phyloP scores from a whole-genome alignment of 2,888 invertebrate species.

The Chromoteleia sp. region DNA sequence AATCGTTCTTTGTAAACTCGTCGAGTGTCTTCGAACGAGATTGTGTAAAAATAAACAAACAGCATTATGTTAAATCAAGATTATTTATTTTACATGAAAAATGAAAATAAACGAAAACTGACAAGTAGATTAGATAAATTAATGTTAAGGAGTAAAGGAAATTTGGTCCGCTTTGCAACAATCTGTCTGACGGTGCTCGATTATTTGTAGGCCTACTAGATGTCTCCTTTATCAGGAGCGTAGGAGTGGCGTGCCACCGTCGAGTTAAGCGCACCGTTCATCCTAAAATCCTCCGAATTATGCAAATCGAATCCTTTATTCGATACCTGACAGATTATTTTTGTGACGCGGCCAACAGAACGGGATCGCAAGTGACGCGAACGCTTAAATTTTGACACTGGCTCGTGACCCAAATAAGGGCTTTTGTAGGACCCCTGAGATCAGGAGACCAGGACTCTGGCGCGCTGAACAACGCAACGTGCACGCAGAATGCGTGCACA shows the following conservation, averaged over 20 bases:
- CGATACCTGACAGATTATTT: conserved; percentile 84
- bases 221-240: conserved; percentile 80
- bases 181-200: conserved; percentile 75
- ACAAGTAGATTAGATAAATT: too few species aligned
- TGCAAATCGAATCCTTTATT: conserved; percentile 84
- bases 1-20: background rate
- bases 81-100: too few species aligned
- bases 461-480: conserved; percentile 72
- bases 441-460: conserved; percentile 79
- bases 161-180: too few species aligned
- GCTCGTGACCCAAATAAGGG: conserved; percentile 84
- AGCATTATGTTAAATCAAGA: too few species aligned
- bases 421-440: conserved; percentile 83
- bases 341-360: conserved; percentile 80
- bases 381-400: conserved; percentile 76
- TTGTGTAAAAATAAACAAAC: too few species aligned
- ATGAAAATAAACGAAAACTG: background rate
- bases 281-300: conserved; percentile 75
- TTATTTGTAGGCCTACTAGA: conserved; percentile 84
- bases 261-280: background rate
- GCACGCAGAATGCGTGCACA: conserved; percentile 72
- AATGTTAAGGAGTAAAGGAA: too few species aligned
- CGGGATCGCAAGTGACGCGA: conserved; percentile 73
- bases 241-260: conserved; percentile 66
- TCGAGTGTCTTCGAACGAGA: background rate